A percentile compares a stretch with the other conserved stretches of the same genome.
These are phyloP conservation scores for Eunapius fragilis DNA, from an alignment of 37 sponge, comb jelly and placozoan species.

Conservation along the genomic window DNA sequence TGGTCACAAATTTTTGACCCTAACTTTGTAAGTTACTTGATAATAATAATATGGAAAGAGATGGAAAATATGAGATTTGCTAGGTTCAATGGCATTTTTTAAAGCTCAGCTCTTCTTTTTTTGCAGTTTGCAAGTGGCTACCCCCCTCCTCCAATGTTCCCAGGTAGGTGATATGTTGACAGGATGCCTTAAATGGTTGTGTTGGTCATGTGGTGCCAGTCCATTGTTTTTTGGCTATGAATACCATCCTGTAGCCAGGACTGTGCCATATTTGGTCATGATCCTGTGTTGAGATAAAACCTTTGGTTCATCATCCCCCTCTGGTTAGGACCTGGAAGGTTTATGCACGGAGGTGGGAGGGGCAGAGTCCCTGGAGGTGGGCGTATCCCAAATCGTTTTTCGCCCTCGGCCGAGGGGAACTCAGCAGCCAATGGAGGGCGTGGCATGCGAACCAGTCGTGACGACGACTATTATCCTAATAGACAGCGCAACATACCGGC, in stretches of 20 bases:
- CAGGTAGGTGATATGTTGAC: neutral
- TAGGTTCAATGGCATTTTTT: too few species aligned
- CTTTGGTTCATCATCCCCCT: too few species aligned
- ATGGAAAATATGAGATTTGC: too few species aligned
- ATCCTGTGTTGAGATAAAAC: neutral
- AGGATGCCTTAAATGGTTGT: neutral
- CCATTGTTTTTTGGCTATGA: neutral
- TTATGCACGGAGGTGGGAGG: neutral
- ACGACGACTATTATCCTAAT: neutral
- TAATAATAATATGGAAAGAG: neutral
- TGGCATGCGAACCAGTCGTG: neutral
- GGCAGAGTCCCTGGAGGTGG: neutral
- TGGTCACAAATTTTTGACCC: neutral
- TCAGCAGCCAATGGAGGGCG: neutral
- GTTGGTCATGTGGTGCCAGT: neutral
- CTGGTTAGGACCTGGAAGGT: neutral
- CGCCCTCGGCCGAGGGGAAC: neutral
- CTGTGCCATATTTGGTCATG: neutral
- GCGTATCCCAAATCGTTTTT: neutral
- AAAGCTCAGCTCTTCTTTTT: neutral
- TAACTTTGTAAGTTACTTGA: neutral
- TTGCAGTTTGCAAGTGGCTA: neutral
- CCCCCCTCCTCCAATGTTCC: neutral
- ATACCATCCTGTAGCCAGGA: neutral
- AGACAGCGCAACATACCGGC: neutral